These are phyloP conservation scores for Caenorhabditis sp. DNA, from an alignment of 2,888 invertebrate species.

Conservation along the genomic window DNA sequence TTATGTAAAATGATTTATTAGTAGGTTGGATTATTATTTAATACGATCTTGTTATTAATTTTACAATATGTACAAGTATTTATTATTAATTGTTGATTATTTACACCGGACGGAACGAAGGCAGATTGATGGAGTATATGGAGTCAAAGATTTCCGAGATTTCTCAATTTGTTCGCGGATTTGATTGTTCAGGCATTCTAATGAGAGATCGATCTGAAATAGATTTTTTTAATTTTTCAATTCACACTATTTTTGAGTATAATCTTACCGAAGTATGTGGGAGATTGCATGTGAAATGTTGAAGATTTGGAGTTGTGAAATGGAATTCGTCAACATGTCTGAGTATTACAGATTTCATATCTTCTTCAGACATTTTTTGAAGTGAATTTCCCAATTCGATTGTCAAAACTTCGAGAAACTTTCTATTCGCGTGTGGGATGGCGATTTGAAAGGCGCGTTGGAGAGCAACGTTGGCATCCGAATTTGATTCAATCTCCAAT, in stretches of 20 bases:
- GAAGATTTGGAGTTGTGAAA: constrained; percentile 25
- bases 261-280: constrained; percentile 32
- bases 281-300: constrained; percentile 30
- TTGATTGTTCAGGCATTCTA: constrained; percentile 14
- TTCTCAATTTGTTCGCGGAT: constrained; percentile 18
- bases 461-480: constrained; percentile 22
- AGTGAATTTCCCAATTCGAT: constrained; percentile 32
- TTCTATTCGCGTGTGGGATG: constrained; percentile 14
- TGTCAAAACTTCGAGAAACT: constrained; percentile 11
- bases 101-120: constrained; percentile 18
- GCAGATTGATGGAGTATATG: constrained; percentile 21
- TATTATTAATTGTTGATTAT: background rate
- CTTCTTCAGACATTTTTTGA: constrained; percentile 8
- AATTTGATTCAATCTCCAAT: constrained; percentile 19
- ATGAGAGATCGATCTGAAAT: constrained; percentile 28
- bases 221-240: background rate
- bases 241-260: too few species aligned
- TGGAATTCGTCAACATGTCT: constrained; percentile 28
- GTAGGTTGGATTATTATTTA: too few species aligned
- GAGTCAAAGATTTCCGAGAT: constrained; percentile 8
- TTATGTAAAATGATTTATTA: too few species aligned
- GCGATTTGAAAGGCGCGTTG: constrained; percentile 32
- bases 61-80: background rate
- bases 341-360: constrained; percentile 19
- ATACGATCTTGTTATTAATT: background rate